phyloP scores from a whole-genome alignment of 2,888 invertebrate genomes.

The Limenitis camilla region DNA sequence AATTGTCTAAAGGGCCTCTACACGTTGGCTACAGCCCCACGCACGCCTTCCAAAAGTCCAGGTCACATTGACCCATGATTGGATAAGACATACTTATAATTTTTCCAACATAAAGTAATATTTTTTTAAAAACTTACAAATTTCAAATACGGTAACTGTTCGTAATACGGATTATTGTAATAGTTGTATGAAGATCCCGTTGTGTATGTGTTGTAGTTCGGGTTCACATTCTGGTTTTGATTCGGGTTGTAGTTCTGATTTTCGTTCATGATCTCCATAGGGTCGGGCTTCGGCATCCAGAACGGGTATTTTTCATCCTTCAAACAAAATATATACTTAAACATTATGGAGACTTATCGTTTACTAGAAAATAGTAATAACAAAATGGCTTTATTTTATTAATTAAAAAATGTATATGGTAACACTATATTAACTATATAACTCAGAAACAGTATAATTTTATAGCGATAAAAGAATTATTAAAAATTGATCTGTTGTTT shows the following conservation, averaged over 20 bases:
- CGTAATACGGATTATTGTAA: conserved; percentile 57
- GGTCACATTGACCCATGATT: too few relatives aligned
- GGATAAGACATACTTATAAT: too few relatives aligned
- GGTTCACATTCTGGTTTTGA: conserved; percentile 23
- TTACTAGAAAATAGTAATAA: background rate
- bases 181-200: conserved; percentile 41
- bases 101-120: too few relatives aligned
- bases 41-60: too few relatives aligned
- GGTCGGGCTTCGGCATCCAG: conserved; percentile 81
- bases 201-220: conserved; percentile 47
- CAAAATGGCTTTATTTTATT: too few relatives aligned
- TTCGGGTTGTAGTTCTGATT: conserved; percentile 33
- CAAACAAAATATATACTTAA: conserved; percentile 9
- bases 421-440: too few relatives aligned
- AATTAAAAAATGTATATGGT: too few relatives aligned
- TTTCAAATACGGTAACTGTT: conserved; percentile 80
- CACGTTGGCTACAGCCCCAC: too few relatives aligned
- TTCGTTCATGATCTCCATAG: conserved; percentile 58
- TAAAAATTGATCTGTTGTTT: too few relatives aligned
- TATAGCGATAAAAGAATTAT: too few relatives aligned
- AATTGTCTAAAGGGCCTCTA: too few relatives aligned
- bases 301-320: conserved; percentile 86
- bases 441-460: too few relatives aligned
- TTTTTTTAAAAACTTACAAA: conserved; percentile 70
- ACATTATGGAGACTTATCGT: background rate